Evolutionary conservation across 2,888 invertebrate genomes (phyloP), one percentile per base, ranked within the genome.

Genomic region (Tenthredo scrophulariae): DNA sequence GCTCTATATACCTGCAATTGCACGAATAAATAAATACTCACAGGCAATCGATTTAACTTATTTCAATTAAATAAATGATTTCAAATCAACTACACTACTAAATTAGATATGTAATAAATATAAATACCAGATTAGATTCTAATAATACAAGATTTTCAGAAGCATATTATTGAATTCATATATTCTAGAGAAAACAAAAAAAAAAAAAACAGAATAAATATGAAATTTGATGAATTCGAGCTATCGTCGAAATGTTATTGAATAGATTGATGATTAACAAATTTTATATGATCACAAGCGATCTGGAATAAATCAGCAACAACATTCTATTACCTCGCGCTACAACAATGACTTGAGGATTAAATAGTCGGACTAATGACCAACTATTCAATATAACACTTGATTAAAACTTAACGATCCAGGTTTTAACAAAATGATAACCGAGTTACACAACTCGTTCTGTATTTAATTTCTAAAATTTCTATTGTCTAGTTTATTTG

Each of bases 351-450:
- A 67, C 7, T 62, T 26, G 62, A 26, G 10, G 26, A 62, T 62
- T 26, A 13, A 62, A 62, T 62, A 62, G 62, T 62, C 10, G 22
- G 62, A 26, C 26, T 62, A 50, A 62, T 62, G 22, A 62, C 26
- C 62, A 62, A 62, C 62, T 26, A 62, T 62, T 62, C 22, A 62
- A 62, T 37, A 62, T n/a, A 74, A 74, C 13, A 74, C 22, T 74
- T 13, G 43, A 46, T 75, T 75, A 13, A 75, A 75, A 75, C 22
- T 75, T 75, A 75, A 75, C 75, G 26, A 74, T 26, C 9, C 74
- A 26, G 26, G 46, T 40, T 72, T 74, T 22, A 70, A 70, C 22
- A 9, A 18, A 75, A 40, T 5, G 22, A 10, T 75, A 2, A 46
- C 43, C 26, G 75, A 26, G 26, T 26, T 10, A 6, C 18, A 9